Conservation (phyloP, 2,113 vertebrate species). For the Actenoides lindsayi region DNA sequence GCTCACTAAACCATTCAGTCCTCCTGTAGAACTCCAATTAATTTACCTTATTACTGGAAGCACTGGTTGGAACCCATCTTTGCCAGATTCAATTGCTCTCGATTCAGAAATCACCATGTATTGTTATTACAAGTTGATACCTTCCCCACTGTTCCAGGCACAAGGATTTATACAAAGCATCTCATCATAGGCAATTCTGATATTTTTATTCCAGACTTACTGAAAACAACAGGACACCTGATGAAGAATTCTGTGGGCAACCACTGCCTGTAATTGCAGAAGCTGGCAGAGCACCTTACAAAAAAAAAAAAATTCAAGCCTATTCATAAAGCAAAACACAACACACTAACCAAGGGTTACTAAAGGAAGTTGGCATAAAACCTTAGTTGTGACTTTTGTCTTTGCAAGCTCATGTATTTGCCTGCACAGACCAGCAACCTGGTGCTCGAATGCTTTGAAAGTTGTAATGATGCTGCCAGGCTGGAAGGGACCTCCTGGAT, state of each 20-base stretch:
- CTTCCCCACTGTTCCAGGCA: neutral
- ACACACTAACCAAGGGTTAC: neutral
- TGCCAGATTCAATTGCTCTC: neutral
- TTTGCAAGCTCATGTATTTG: too few relatives aligned
- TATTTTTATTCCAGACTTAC: neutral
- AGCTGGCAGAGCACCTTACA: neutral
- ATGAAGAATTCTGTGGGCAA: neutral
- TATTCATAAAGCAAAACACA: neutral
- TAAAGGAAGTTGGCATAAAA: neutral
- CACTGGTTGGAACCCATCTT: neutral
- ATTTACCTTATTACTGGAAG: neutral
- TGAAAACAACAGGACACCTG: neutral
- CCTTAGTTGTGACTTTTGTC: neutral
- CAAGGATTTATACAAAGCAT: rapidly evolving
- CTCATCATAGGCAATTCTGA: neutral
- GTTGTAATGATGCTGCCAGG: neutral
- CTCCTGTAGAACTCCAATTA: neutral
- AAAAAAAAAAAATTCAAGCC: too few relatives aligned
- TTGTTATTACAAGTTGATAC: neutral
- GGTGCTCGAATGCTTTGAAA: rapidly evolving
- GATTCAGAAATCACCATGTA: neutral
- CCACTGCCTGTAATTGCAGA: neutral
- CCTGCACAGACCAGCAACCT: neutral
- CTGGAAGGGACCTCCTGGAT: neutral
- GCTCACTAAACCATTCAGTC: neutral